These are phyloP conservation scores for Casuarius casuarius DNA, from an alignment of 2,113 vertebrate genomes.

Conservation along the genomic window DNA sequence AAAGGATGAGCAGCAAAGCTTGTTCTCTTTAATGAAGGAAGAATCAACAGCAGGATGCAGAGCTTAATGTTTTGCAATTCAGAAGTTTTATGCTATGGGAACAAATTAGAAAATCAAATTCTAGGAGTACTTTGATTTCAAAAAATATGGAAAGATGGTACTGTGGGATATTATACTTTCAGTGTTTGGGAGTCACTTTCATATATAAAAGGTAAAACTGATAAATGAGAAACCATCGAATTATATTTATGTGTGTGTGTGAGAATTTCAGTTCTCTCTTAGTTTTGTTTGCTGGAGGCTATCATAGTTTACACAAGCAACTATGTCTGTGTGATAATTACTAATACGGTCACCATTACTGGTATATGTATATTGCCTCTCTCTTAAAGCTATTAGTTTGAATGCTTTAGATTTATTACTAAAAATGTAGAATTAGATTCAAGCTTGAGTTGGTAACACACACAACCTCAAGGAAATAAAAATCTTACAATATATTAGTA, in stretches of 20 bases:
- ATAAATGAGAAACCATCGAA: neutral
- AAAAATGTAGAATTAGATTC: constrained; percentile 23
- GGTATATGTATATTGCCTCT: neutral
- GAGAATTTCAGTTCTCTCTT: constrained; percentile 18
- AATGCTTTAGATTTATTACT: constrained; percentile 25
- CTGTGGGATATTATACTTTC: neutral
- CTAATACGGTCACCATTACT: neutral
- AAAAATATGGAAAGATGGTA: neutral
- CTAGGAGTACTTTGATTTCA: neutral
- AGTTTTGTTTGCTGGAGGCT: constrained; percentile 40
- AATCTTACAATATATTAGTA: neutral
- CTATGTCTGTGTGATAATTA: neutral
- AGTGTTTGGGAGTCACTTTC: neutral
- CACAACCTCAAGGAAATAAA: constrained; percentile 15
- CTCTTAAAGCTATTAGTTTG: constrained; percentile 20
- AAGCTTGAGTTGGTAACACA: neutral
- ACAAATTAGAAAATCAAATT: constrained; percentile 7
- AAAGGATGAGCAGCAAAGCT: neutral
- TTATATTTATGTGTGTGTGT: neutral
- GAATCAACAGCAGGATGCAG: neutral
- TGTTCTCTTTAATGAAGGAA: neutral
- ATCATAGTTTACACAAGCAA: neutral
- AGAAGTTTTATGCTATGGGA: neutral
- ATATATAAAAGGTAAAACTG: neutral
- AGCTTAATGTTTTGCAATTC: neutral